A percentile compares a stretch with the other conserved stretches of the same genome.
These are phyloP conservation scores for Picus viridis DNA, from an alignment of 2,797 vertebrate genomes.

Conservation along the genomic window DNA sequence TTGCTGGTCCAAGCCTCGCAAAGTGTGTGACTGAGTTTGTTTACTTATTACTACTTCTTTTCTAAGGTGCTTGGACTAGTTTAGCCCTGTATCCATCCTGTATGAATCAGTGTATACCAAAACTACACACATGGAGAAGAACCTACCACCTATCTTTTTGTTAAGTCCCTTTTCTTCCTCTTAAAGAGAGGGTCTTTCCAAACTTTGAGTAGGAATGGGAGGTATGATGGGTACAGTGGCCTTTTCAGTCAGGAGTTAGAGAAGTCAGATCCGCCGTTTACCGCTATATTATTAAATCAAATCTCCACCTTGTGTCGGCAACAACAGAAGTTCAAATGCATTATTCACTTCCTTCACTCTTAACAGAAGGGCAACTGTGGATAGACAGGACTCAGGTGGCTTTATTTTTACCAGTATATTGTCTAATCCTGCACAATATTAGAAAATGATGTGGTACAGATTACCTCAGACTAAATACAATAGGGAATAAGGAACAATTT, in stretches of 20 bases:
- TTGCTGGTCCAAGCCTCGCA: background rate
- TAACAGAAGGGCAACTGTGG: background rate
- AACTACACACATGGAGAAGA: background rate
- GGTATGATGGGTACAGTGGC: background rate
- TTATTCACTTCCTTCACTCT: background rate
- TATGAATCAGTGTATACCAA: background rate
- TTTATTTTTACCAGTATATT: background rate
- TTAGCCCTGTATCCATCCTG: background rate
- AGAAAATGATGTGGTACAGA: background rate
- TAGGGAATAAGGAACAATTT: background rate
- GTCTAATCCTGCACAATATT: background rate
- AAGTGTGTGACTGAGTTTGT: background rate
- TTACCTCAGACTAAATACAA: background rate
- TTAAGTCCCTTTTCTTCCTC: background rate
- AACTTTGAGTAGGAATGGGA: background rate
- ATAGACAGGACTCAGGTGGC: background rate
- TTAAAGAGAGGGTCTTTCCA: background rate
- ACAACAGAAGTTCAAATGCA: background rate
- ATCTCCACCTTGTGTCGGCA: background rate
- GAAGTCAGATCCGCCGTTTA: background rate
- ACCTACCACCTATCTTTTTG: background rate
- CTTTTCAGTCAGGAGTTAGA: background rate
- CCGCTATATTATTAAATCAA: background rate
- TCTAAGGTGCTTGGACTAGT: background rate
- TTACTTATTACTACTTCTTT: background rate